These are phyloP conservation scores for Eulimnadia texana DNA, from an alignment of 1,140 invertebrate species.

Conservation along the genomic window DNA sequence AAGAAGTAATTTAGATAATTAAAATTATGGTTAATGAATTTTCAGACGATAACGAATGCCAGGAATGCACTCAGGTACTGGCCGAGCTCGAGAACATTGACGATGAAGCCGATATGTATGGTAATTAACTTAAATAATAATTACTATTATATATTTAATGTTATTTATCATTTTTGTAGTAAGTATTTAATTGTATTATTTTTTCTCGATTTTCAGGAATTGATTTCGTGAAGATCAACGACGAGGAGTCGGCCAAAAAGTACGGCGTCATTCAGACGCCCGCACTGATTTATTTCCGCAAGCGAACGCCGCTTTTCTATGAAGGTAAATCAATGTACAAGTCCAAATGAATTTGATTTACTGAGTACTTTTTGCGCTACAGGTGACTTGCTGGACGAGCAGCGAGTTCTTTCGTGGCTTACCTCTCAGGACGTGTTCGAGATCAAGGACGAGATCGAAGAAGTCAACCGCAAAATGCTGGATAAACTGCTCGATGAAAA, in stretches of 20 bases:
- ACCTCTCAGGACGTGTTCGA: conserved; percentile 90
- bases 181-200: conserved; percentile 10
- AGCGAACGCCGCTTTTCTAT: conserved; percentile 70
- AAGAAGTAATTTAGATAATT: no score
- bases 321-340: conserved; percentile 39
- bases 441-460: conserved; percentile 91
- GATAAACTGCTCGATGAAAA: conserved; percentile 87
- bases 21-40: conserved; percentile 10
- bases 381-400: conserved; percentile 72
- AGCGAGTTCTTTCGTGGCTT: conserved; percentile 71
- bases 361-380: background rate
- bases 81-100: conserved; percentile 83
- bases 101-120: conserved; percentile 79
- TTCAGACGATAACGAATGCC: conserved; percentile 67
- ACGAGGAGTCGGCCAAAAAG: conserved; percentile 60
- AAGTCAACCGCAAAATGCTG: conserved; percentile 88
- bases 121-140: conserved; percentile 26
- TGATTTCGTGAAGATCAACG: conserved; percentile 87
- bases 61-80: conserved; percentile 74
- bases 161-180: no score
- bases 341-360: background rate
- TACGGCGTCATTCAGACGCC: conserved; percentile 53
- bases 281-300: conserved; percentile 76
- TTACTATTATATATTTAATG: no score
- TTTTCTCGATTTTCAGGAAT: conserved; percentile 38